These are phyloP conservation scores for Papilio machaon DNA, from an alignment of 1,140 invertebrate species.

Conservation along the genomic window DNA sequence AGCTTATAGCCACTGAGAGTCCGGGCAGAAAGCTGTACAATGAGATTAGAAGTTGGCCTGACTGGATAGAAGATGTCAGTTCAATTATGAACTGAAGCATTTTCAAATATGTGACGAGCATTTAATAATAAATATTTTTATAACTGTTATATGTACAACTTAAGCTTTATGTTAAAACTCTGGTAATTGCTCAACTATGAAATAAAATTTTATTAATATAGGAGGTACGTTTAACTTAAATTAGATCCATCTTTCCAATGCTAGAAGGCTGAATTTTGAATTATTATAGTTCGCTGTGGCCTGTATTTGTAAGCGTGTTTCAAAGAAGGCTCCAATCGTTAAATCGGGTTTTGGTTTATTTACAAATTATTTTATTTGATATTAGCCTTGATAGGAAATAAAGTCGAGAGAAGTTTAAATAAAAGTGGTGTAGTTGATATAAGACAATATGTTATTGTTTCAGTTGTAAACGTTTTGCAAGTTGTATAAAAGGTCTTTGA, in stretches of 20 bases:
- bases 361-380: too few species aligned
- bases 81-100: conserved; percentile 44
- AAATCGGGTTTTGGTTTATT: too few species aligned
- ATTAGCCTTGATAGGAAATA: too few species aligned
- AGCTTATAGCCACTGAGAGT: conserved; percentile 83
- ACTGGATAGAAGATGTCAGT: conserved; percentile 72
- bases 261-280: too few species aligned
- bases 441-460: neutral
- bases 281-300: too few species aligned
- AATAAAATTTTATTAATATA: neutral
- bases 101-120: neutral
- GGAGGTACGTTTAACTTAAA: neutral
- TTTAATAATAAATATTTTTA: neutral
- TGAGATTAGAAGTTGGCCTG: conserved; percentile 83
- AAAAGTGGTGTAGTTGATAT: neutral
- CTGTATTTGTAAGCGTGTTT: too few species aligned
- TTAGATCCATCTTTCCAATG: too few species aligned
- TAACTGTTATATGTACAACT: neutral
- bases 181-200: neutral
- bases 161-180: neutral
- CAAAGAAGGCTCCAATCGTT: too few species aligned
- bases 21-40: conserved; percentile 85
- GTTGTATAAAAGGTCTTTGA: conserved; percentile 6
- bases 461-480: neutral
- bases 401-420: neutral